Conservation (phyloP, 2,797 vertebrate species). For the Alosa sapidissima region DNA sequence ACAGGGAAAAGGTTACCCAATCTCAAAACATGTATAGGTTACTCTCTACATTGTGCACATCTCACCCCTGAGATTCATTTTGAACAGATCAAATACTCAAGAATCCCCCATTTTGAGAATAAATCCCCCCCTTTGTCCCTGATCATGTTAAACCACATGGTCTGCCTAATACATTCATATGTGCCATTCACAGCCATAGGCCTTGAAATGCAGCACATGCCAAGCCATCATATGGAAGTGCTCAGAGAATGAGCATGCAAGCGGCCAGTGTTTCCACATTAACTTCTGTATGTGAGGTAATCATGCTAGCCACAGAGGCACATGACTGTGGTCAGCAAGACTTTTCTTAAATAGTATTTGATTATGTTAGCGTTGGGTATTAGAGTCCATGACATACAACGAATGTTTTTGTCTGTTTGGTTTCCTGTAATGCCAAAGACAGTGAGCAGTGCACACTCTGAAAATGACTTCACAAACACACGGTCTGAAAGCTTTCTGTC, state of each 20-base stretch:
- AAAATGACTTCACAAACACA: conserved; percentile 1
- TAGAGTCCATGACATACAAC: conserved; percentile 21
- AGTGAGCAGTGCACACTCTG: background rate
- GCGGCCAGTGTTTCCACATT: conserved; percentile 25
- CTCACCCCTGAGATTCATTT: too few relatives aligned
- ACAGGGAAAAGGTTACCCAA: too few relatives aligned
- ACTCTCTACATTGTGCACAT: too few relatives aligned
- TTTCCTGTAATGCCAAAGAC: conserved; percentile 15
- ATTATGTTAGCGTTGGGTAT: conserved; percentile 12
- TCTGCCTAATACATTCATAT: background rate
- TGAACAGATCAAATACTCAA: background rate
- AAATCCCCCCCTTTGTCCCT: background rate
- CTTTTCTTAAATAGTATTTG: conserved; percentile 16
- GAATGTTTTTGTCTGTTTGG: background rate
- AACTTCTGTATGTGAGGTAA: conserved; percentile 26
- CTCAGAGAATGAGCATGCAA: conserved; percentile 15
- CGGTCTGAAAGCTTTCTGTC: background rate
- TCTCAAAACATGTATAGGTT: too few relatives aligned
- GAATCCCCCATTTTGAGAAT: background rate
- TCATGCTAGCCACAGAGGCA: background rate
- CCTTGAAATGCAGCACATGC: background rate
- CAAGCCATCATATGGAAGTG: conserved; percentile 26
- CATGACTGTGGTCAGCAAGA: conserved; percentile 24
- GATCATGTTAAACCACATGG: background rate
- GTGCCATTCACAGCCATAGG: background rate